phyloP scores from a whole-genome alignment of 2,888 invertebrate genomes.

The Melangyna quadrimaculata region DNA sequence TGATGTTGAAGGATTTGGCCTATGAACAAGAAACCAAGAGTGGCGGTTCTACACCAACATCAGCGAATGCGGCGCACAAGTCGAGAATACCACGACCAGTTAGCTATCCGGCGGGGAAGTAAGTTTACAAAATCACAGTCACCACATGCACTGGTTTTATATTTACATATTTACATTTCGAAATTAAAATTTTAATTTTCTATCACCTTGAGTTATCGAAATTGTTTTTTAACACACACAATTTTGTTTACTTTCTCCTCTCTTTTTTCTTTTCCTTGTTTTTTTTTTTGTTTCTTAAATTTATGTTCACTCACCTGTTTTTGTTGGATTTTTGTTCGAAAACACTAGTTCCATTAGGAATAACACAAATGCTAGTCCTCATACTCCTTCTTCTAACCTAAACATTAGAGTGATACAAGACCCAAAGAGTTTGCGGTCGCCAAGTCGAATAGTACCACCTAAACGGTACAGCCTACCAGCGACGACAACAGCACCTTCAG shows the following conservation, averaged over 20 bases:
- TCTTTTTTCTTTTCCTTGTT: slow-evolving; percentile 33
- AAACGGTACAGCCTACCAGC: slow-evolving; percentile 79
- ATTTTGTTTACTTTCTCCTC: slow-evolving; percentile 62
- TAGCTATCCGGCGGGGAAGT: slow-evolving; percentile 81
- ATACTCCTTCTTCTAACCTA: slow-evolving; percentile 76
- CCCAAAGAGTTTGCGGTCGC: slow-evolving; percentile 77
- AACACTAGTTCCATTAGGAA: slow-evolving; percentile 69
- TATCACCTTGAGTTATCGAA: slow-evolving; percentile 1
- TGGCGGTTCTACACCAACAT: slow-evolving; percentile 80
- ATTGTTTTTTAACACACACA: slow-evolving; percentile 34
- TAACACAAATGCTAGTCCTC: slow-evolving; percentile 72
- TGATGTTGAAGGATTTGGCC: slow-evolving; percentile 79
- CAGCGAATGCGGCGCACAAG: slow-evolving; percentile 77
- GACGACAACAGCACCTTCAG: slow-evolving; percentile 57
- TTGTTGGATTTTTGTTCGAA: slow-evolving; percentile 51
- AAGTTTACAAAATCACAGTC: slow-evolving; percentile 71
- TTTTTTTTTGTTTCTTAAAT: no score
- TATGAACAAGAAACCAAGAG: slow-evolving; percentile 79
- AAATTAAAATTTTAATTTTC: slow-evolving; percentile 10
- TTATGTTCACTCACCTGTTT: slow-evolving; percentile 50
- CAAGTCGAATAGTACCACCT: slow-evolving; percentile 80
- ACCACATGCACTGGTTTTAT: slow-evolving; percentile 36
- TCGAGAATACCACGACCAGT: slow-evolving; percentile 81
- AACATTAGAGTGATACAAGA: slow-evolving; percentile 76
- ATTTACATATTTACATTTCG: background rate